Base-by-base conservation (phyloP, 2,888 invertebrate genomes). In the Mystacides longicornis region DNA sequence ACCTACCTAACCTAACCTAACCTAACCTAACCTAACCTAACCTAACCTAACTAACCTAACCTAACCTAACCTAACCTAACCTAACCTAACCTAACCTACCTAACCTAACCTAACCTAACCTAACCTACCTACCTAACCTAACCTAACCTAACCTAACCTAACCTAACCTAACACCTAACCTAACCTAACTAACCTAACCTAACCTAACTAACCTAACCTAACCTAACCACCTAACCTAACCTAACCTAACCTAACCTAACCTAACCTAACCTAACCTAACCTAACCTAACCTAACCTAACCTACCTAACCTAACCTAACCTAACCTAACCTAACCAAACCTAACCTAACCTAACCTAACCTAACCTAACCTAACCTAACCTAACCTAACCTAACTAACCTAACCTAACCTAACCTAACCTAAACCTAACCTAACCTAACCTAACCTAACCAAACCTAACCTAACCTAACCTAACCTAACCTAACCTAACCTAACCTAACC, bases 401-500 rank as follows among this genome's bases (percentile, higher is more conserved):
- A 54, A 52, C 56, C 59, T 57, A 50, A 50, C 50, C 53, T 53
- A 53, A 53, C 53, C 53, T 53, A 53, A 53, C 53, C 53, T 61
- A 61, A n/a, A 63, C 61, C 59, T 56, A 60, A 58, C 59, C 58
- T 58, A 60, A 62, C 61, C 52, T 62, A 57, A 61, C 61, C 57
- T 51, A 59, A 63, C 61, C 60, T 56, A 61, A 63, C 62, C 60
- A 59, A 63, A 63, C 59, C 56, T 56, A 54, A 60, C 58, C 58
- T 59, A 57, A 59, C 60, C 58, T 60, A 58, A 59, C 62, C 58
- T 59, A 55, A 60, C 59, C 58, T 52, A 59, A 62, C 54, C 60
- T 55, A 57, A 54, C 60, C 51, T 51, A 55, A 51, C 37, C 37
- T 37, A 37, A 37, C 37, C 55, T 58, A 61, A 63, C 62, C 60